A percentile compares a stretch with the other conserved stretches of the same genome.
phyloP scores from a whole-genome alignment of 2,797 vertebrate genomes.

The Platyrinchus mystaceus region DNA sequence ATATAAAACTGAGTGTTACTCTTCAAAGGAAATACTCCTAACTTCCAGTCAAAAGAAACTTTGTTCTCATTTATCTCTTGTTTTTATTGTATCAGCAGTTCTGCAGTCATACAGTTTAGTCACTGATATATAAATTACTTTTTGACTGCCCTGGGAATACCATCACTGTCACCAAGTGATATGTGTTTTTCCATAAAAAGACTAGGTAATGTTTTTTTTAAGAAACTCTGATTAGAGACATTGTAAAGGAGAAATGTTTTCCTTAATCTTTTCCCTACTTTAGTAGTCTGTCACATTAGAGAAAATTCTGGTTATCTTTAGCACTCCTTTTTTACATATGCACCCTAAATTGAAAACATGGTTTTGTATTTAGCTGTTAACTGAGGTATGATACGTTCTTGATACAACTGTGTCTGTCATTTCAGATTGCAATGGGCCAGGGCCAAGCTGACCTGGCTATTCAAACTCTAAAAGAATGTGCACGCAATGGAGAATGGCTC shows the following conservation, averaged over 20 bases:
- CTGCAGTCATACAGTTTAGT: neutral
- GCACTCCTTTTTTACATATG: neutral
- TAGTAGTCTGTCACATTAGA: neutral
- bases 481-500: conserved; percentile 89
- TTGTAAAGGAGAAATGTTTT: neutral
- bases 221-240: neutral
- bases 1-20: neutral
- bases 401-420: neutral
- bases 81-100: neutral
- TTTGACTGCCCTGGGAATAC: neutral
- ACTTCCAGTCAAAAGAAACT: neutral
- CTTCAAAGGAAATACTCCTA: neutral
- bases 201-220: neutral
- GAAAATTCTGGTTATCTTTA: neutral
- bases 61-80: neutral
- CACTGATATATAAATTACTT: neutral
- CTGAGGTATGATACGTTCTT: neutral
- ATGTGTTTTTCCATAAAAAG: neutral
- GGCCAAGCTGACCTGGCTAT: conserved; percentile 95
- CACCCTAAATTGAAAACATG: neutral
- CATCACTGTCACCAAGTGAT: neutral
- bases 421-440: conserved; percentile 97
- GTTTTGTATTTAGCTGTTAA: neutral
- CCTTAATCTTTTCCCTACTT: neutral
- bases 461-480: conserved; percentile 88